These are phyloP conservation scores for Plagodis dolabraria DNA, from an alignment of 2,888 invertebrate genomes.

Conservation along the genomic window DNA sequence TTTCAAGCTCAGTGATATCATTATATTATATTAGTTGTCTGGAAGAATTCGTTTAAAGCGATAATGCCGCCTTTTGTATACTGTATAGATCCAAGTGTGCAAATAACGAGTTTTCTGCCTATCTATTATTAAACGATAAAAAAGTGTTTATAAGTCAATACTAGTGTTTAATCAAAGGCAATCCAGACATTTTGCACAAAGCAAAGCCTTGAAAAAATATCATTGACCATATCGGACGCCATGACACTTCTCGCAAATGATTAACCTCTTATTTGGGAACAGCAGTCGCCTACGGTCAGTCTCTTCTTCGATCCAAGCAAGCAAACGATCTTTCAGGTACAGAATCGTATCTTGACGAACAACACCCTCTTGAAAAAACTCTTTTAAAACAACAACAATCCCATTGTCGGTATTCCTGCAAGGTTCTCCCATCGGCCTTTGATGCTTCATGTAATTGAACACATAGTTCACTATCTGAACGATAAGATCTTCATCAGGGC, in stretches of 20 bases:
- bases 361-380: slow-evolving; percentile 75
- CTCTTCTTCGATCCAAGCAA: slow-evolving; percentile 60
- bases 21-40: not conserved
- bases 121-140: not conserved
- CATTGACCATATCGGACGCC: slow-evolving; percentile 63
- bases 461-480: slow-evolving; percentile 73
- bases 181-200: slow-evolving; percentile 21
- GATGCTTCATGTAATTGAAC: slow-evolving; percentile 71
- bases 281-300: slow-evolving; percentile 50
- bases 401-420: slow-evolving; percentile 61
- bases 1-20: slow-evolving; percentile 1
- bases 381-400: slow-evolving; percentile 65
- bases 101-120: not conserved
- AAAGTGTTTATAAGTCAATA: not conserved
- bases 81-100: not conserved
- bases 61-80: not conserved
- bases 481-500: slow-evolving; percentile 73
- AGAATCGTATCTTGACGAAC: slow-evolving; percentile 68
- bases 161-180: slow-evolving; percentile 4
- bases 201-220: slow-evolving; percentile 21
- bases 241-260: slow-evolving; percentile 62
- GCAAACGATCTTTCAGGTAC: slow-evolving; percentile 59
- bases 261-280: slow-evolving; percentile 59
- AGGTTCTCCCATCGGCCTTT: slow-evolving; percentile 67
- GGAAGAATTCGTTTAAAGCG: not conserved